A percentile compares a stretch with the other conserved stretches of the same genome.
Conservation (phyloP, 2,797 vertebrate species). For the Karalla daura region DNA sequence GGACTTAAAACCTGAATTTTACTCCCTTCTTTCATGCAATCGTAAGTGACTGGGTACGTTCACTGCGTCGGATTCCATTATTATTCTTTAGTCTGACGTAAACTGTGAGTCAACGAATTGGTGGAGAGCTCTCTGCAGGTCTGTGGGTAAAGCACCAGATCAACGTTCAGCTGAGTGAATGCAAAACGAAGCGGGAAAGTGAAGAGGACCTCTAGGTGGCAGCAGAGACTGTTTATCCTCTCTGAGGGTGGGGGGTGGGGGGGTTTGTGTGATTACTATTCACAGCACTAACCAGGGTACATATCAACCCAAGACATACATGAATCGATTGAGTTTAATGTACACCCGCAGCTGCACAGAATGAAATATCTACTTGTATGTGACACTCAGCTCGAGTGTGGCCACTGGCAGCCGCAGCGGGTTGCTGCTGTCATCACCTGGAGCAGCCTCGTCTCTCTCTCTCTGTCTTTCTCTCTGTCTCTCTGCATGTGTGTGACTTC, state of each 20-base stretch:
- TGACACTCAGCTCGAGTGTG: constrained; percentile 34
- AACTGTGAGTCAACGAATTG: constrained; percentile 16
- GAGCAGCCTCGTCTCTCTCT: constrained; percentile 17
- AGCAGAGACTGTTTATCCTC: constrained; percentile 73
- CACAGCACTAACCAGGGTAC: constrained; percentile 60
- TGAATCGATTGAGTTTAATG: constrained; percentile 64
- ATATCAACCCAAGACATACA: constrained; percentile 56
- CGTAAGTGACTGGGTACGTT: constrained; percentile 47
- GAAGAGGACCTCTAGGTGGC: constrained; percentile 70
- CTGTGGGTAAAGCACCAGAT: constrained; percentile 20
- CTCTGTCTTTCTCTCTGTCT: constrained; percentile 4
- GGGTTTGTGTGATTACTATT: constrained; percentile 69
- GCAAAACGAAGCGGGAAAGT: constrained; percentile 21
- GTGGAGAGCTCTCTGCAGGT: constrained; percentile 20
- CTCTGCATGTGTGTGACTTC: constrained; percentile 31
- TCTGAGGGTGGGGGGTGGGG: no score
- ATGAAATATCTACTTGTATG: constrained; percentile 54
- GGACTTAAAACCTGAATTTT: constrained; percentile 50
- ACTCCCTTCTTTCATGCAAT: constrained; percentile 38
- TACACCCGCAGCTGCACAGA: constrained; percentile 34
- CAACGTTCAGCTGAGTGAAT: constrained; percentile 32
- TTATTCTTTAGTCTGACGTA: constrained; percentile 42
- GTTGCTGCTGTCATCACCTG: constrained; percentile 47
- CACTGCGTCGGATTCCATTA: constrained; percentile 38
- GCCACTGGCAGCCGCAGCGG: constrained; percentile 24